Evolutionary conservation across 2,113 vertebrate species (phyloP).

Genomic region (Hiodon alosoides): DNA sequence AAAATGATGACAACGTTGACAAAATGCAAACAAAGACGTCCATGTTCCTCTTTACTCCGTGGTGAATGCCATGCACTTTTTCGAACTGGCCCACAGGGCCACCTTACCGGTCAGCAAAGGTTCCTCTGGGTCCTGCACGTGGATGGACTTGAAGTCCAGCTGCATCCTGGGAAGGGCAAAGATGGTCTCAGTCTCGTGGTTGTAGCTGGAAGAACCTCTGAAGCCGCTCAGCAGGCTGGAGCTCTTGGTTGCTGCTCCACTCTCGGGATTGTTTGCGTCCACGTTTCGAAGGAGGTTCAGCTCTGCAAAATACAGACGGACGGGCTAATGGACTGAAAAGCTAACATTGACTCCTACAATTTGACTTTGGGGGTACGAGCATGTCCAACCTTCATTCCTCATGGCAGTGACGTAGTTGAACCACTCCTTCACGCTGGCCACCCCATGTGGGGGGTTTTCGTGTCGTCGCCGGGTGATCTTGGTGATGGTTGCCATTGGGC

Average conservation of each 20-base stretch:
- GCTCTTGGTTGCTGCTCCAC: constrained; percentile 78
- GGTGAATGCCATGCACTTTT: too few relatives aligned
- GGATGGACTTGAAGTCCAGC: constrained; percentile 95
- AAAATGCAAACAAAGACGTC: too few relatives aligned
- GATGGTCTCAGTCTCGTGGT: constrained; percentile 96
- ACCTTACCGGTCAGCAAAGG: constrained; percentile 77
- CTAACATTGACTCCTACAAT: too few relatives aligned
- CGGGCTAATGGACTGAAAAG: too few relatives aligned
- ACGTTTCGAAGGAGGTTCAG: constrained; percentile 89
- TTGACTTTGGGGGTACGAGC: too few relatives aligned
- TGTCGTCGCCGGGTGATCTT: constrained; percentile 93
- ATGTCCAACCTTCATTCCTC: constrained; percentile 81
- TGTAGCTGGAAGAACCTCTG: constrained; percentile 86
- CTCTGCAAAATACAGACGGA: constrained; percentile 57
- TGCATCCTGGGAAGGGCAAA: constrained; percentile 98
- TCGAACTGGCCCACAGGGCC: too few relatives aligned
- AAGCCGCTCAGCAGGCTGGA: constrained; percentile 87
- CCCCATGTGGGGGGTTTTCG: constrained; percentile 93
- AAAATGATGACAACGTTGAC: too few relatives aligned
- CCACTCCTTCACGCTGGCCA: constrained; percentile 96
- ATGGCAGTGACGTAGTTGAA: constrained; percentile 96
- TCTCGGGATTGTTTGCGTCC: constrained; percentile 84
- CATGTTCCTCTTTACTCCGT: too few relatives aligned
- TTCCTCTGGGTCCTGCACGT: constrained; percentile 90
- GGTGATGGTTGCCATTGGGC: constrained; percentile 97